Evolutionary conservation across 1,140 invertebrate species (phyloP).

Genomic region (Bacillus rossius): DNA sequence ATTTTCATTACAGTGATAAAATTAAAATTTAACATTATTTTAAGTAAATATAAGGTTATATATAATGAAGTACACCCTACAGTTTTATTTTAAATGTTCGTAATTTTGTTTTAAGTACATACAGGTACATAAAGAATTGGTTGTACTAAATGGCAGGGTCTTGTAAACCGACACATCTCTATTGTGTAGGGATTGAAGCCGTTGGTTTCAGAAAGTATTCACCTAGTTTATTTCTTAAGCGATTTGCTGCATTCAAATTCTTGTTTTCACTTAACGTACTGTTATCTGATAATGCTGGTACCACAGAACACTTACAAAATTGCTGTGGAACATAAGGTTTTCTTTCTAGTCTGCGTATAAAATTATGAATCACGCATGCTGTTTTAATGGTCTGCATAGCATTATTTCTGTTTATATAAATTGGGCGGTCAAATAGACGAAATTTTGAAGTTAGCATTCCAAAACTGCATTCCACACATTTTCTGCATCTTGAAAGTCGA

Average conservation of each 20-base stretch:
- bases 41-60: too few relatives aligned
- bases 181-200: not conserved
- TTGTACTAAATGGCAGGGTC: too few relatives aligned
- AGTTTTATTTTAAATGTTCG: too few relatives aligned
- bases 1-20: too few relatives aligned
- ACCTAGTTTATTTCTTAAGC: not conserved
- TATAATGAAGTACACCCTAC: too few relatives aligned
- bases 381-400: not conserved
- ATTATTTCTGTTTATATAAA: not conserved
- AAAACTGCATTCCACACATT: conserved; percentile 13
- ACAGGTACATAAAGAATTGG: too few relatives aligned
- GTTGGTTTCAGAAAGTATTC: not conserved
- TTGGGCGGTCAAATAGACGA: conserved; percentile 4
- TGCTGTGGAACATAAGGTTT: too few relatives aligned
- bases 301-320: too few relatives aligned
- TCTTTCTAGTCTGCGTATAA: not conserved
- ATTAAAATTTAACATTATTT: too few relatives aligned
- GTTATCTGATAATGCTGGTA: too few relatives aligned
- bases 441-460: conserved; percentile 13
- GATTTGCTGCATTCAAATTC: not conserved
- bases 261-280: not conserved
- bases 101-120: too few relatives aligned
- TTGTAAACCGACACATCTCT: conserved; percentile 2
- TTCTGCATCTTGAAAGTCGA: conserved; percentile 8
- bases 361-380: not conserved